Percentiles rank a stretch among this genome's conserved stretches.
Evolutionary conservation across 2,797 vertebrate genomes (phyloP).

Genomic region (Scolopax bukidnonensis): DNA sequence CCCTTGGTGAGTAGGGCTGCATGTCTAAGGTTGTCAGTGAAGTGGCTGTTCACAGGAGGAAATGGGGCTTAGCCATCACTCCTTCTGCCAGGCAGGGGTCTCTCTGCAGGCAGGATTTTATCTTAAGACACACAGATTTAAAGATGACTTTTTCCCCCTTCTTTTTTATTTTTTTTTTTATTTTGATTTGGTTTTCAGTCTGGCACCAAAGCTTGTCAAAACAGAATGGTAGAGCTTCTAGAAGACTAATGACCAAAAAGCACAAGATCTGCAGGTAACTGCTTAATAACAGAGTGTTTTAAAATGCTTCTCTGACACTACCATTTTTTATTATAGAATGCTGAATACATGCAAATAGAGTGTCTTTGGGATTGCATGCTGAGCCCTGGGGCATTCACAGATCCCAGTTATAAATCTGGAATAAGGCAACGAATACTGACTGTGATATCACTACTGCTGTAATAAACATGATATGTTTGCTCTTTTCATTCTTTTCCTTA

Average conservation of each 20-base stretch:
- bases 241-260: constrained; percentile 24
- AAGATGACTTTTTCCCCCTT: rapidly evolving
- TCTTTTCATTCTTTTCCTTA: not conserved
- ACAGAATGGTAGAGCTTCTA: not conserved
- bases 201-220: not conserved
- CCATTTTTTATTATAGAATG: constrained; percentile 34
- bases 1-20: not conserved
- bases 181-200: not conserved
- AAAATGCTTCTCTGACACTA: constrained; percentile 7
- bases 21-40: not conserved
- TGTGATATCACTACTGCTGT: not conserved
- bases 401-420: constrained; percentile 17
- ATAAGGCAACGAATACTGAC: not conserved
- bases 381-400: not conserved
- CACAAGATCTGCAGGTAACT: constrained; percentile 11
- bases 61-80: not conserved
- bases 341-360: constrained; percentile 4
- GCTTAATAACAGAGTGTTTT: constrained; percentile 30
- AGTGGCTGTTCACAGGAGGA: not conserved
- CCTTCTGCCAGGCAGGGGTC: not conserved
- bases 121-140: not conserved
- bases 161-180: not conserved
- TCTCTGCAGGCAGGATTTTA: not conserved
- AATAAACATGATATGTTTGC: not conserved
- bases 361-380: not conserved